phyloP scores from a whole-genome alignment of 2,113 vertebrate genomes.

The Emydocephalus ijimae region DNA sequence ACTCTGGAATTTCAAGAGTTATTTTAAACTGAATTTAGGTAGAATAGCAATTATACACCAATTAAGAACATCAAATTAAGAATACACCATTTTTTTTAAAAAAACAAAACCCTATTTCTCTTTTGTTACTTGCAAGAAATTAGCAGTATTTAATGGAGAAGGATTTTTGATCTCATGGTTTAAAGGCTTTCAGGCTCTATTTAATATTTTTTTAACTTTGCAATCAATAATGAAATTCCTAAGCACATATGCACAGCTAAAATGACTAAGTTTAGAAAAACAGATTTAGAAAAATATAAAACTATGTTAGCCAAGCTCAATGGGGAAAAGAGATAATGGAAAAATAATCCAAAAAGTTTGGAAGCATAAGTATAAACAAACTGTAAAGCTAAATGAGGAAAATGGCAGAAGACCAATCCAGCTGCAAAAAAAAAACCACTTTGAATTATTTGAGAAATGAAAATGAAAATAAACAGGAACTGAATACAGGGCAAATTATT shows the following conservation, averaged over 20 bases:
- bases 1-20: constrained; percentile 46
- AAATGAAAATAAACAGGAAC: background rate
- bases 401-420: background rate
- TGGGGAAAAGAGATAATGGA: background rate
- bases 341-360: background rate
- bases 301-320: background rate
- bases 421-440: background rate
- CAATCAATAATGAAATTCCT: background rate
- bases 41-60: constrained; percentile 11
- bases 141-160: background rate
- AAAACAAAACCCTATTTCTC: background rate
- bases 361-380: background rate
- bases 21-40: constrained; percentile 1
- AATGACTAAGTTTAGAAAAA: background rate
- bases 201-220: background rate
- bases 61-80: constrained; percentile 17
- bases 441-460: background rate
- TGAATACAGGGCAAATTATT: background rate
- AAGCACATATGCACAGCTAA: background rate
- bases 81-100: background rate
- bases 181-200: background rate
- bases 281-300: background rate
- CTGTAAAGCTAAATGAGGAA: background rate
- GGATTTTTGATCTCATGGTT: background rate
- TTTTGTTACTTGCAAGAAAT: background rate